Percentiles rank a stretch among this genome's conserved stretches.
phyloP scores from a whole-genome alignment of 2,113 vertebrate genomes.

The Morone chrysops region DNA sequence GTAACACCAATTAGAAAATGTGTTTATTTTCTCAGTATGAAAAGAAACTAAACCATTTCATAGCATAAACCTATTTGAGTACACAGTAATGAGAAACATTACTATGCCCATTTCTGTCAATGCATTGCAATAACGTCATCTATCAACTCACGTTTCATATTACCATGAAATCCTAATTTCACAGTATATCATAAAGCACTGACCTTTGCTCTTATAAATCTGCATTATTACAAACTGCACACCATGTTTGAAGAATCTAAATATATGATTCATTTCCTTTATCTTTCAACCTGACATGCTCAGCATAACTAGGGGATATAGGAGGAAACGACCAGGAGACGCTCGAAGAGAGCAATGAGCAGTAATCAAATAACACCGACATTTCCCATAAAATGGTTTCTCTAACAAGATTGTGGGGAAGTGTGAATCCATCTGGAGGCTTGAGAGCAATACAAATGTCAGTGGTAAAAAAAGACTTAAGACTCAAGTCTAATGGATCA shows the following conservation, averaged over 20 bases:
- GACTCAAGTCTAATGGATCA: conserved; percentile 55
- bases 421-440: conserved; percentile 68
- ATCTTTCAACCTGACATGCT: conserved; percentile 37
- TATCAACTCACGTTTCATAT: conserved; percentile 9
- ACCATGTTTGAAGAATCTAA: not conserved
- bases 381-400: conserved; percentile 79
- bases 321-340: conserved; percentile 48
- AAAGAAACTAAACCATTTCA: conserved; percentile 12
- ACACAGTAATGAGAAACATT: not conserved
- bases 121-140: conserved; percentile 46
- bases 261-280: not conserved
- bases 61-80: not conserved
- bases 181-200: not conserved
- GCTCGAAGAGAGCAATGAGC: conserved; percentile 44
- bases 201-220: not conserved
- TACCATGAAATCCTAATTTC: not conserved
- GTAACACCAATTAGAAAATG: conserved; percentile 20
- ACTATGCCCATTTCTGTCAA: not conserved
- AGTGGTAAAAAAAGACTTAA: conserved; percentile 48
- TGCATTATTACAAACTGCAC: not conserved
- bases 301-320: conserved; percentile 21
- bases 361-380: conserved; percentile 76
- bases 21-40: conserved; percentile 29
- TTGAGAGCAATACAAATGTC: conserved; percentile 66
- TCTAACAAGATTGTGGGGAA: conserved; percentile 81